These are phyloP conservation scores for Macrostomum cliftonense DNA, from an alignment of 2,888 invertebrate species.

Conservation along the genomic window DNA sequence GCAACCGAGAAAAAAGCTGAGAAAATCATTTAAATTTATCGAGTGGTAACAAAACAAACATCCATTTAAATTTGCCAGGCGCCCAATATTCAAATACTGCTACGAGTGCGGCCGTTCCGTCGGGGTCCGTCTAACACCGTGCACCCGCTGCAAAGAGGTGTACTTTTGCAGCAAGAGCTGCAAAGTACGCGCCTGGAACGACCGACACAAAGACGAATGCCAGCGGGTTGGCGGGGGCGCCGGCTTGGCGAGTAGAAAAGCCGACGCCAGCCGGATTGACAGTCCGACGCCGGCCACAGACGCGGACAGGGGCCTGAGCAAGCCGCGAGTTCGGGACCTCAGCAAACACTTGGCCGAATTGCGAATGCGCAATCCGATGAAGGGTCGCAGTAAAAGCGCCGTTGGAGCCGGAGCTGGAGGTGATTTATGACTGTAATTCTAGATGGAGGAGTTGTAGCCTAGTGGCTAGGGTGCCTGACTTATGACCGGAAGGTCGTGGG, in stretches of 20 bases:
- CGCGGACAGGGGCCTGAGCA: constrained; percentile 10
- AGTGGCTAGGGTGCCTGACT: too few species aligned
- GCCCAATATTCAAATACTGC: constrained; percentile 34
- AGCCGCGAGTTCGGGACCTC: constrained; percentile 4
- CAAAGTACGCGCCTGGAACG: constrained; percentile 34
- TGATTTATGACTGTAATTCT: too few species aligned
- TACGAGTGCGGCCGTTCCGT: constrained; percentile 37
- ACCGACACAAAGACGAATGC: constrained; percentile 34
- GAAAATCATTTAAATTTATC: too few species aligned
- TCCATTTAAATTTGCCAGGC: constrained; percentile 24
- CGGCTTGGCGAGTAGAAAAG: neutral
- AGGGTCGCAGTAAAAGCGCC: too few species aligned
- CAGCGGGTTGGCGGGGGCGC: constrained; percentile 24
- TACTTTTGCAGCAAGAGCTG: constrained; percentile 37
- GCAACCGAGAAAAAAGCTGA: too few species aligned
- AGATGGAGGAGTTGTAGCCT: too few species aligned
- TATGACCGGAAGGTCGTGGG: too few species aligned
- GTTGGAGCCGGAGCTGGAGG: too few species aligned
- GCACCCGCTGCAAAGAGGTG: constrained; percentile 36
- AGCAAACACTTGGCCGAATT: neutral
- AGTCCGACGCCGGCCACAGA: constrained; percentile 18
- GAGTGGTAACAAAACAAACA: too few species aligned
- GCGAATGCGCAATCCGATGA: too few species aligned
- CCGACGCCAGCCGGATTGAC: constrained; percentile 14
- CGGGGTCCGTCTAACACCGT: constrained; percentile 30